Evolutionary conservation across 2,113 vertebrate species (phyloP), one percentile per base, ranked within the genome.

Genomic region (Neodon shergylaensis): DNA sequence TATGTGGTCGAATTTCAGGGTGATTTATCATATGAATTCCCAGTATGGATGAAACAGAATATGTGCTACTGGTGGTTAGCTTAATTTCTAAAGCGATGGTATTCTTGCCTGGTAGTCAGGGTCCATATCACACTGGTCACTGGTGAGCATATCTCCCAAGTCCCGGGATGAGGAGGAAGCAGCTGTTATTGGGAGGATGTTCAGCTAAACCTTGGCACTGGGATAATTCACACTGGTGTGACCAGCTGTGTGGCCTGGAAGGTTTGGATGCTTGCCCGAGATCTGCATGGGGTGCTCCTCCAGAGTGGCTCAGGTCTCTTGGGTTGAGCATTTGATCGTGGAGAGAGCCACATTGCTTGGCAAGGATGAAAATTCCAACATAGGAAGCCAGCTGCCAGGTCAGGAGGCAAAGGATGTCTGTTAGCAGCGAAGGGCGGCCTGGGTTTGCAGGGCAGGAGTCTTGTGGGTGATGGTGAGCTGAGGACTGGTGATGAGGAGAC

Each of bases 151-250:
- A 49, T 73, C 44, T 72, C 36, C 0, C 9, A 7, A 44, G 68
- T 66, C 58, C 21, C 14, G 49, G 17, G 61, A 36, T 16, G 42
- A 33, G 24, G 5, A 8, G 6, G 0, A n/a, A 44, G 86, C 3
- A 0, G 24, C 0, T 19, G 0, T 14, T 5, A 2, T 16, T 14
- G 19, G 66, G 33, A 91, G 33, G 78, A 54, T 7, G 42, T 0
- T 1, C 0, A 11, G 52, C 16, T 1, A 1, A 77, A 44, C 22
- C 58, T 47, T 6, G 39, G 39, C 13, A 0, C 3, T 44, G 68
- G 33, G 5, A 58, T 39, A n/a, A 2, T 8, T 17, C 10, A 47
- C 44, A 0, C 36, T 12, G 39, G 66, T 47, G 33, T 39, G 44
- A 4, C 63, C 44, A 12, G 4, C 0, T 52, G 31, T 4, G 24